These are phyloP conservation scores for Heliothis virescens DNA, from an alignment of 1,140 invertebrate species.

Conservation along the genomic window DNA sequence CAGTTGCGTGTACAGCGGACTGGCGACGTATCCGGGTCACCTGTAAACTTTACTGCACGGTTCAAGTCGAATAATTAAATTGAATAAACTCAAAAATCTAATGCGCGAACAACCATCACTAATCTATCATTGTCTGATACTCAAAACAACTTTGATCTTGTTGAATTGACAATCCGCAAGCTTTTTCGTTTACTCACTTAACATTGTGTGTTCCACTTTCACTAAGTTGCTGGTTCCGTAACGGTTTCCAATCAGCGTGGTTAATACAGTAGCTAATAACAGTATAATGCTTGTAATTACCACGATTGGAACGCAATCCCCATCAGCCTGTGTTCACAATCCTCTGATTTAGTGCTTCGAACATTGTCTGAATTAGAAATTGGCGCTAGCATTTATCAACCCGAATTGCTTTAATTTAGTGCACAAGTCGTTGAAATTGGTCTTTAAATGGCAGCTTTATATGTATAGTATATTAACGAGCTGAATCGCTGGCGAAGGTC, in stretches of 20 bases:
- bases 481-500: slow-evolving; percentile 66
- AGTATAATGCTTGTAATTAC: background rate
- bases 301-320: background rate
- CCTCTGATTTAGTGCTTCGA: background rate
- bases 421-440: slow-evolving; percentile 51
- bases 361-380: slow-evolving; percentile 8
- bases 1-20: slow-evolving; percentile 47
- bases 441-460: slow-evolving; percentile 53
- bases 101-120: background rate
- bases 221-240: slow-evolving; percentile 26
- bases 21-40: slow-evolving; percentile 37
- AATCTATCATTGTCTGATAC: background rate
- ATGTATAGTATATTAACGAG: slow-evolving; percentile 56
- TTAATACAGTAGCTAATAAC: slow-evolving; percentile 35
- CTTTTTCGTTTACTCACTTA: background rate
- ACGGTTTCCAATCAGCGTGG: slow-evolving; percentile 43
- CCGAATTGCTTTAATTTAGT: slow-evolving; percentile 35
- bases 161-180: slow-evolving; percentile 9
- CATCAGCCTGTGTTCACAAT: background rate
- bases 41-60: slow-evolving; percentile 23
- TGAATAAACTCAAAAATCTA: background rate
- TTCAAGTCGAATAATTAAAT: background rate
- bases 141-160: slow-evolving; percentile 37
- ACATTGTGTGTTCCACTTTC: slow-evolving; percentile 38
- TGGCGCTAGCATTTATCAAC: slow-evolving; percentile 4